Percentiles rank a stretch among this genome's conserved stretches.
Evolutionary conservation across 1,140 invertebrate species (phyloP).

Genomic region (Lasioglossum baleicum): DNA sequence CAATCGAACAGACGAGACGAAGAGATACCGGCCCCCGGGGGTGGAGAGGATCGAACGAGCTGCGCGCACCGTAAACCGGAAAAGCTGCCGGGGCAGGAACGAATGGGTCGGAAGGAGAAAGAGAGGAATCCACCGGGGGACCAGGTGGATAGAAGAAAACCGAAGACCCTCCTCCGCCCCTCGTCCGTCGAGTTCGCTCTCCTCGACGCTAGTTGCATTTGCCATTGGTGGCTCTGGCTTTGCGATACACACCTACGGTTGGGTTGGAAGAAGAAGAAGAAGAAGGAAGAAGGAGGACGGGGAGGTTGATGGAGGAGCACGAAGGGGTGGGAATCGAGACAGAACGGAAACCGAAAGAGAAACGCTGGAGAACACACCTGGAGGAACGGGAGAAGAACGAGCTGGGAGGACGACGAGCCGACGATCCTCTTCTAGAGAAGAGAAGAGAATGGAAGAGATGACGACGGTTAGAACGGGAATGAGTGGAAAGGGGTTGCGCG

Average conservation of each 20-base stretch:
- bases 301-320: conserved; percentile 1
- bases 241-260: conserved; percentile 26
- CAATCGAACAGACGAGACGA: conserved; percentile 23
- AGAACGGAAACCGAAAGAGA: conserved; percentile 9
- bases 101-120: conserved; percentile 27
- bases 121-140: neutral
- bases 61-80: conserved; percentile 17
- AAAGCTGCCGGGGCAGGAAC: neutral
- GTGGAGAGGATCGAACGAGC: conserved; percentile 14
- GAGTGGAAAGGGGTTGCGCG: conserved; percentile 53
- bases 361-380: too few relatives aligned
- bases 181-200: conserved; percentile 12
- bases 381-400: neutral
- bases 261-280: neutral
- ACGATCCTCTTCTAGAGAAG: neutral
- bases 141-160: neutral
- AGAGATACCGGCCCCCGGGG: neutral
- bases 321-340: neutral
- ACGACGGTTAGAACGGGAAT: conserved; percentile 65
- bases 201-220: conserved; percentile 46
- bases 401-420: neutral
- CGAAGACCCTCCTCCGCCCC: neutral
- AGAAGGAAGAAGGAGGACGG: conserved; percentile 6
- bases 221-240: conserved; percentile 46
- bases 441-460: conserved; percentile 53